phyloP scores from a whole-genome alignment of 2,113 vertebrate species.

The Piaya cayana region DNA sequence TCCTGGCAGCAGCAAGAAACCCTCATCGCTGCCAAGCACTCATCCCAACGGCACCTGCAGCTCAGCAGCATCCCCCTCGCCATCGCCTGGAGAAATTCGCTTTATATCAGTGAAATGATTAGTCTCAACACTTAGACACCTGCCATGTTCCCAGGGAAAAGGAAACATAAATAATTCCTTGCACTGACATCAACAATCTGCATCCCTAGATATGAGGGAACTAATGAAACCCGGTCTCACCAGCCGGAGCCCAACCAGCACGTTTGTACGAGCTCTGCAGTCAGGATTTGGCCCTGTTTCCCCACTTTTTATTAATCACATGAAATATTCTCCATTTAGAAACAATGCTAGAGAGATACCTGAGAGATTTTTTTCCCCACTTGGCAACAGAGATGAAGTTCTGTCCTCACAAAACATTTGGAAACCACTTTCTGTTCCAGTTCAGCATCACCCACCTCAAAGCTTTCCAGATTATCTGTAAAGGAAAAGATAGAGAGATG shows the following conservation, averaged over 20 bases:
- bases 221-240: neutral
- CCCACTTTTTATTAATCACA: constrained; percentile 40
- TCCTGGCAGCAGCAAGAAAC: neutral
- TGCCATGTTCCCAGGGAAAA: neutral
- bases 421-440: constrained; percentile 31
- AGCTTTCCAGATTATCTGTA: constrained; percentile 31
- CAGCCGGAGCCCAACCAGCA: neutral
- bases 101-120: neutral
- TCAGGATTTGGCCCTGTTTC: constrained; percentile 41
- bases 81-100: neutral
- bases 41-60: fast-evolving
- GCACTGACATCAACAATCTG: neutral
- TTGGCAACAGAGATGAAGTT: constrained; percentile 28
- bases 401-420: constrained; percentile 35
- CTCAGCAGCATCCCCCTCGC: neutral
- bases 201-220: neutral
- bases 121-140: neutral
- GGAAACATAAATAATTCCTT: constrained; percentile 42
- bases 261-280: neutral
- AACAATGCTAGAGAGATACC: constrained; percentile 45
- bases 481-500: neutral
- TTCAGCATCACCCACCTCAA: neutral
- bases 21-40: neutral
- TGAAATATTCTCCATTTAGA: constrained; percentile 32
- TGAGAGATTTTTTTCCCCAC: neutral